A percentile compares a stretch with the other conserved stretches of the same genome.
Evolutionary conservation across 2,113 vertebrate species (phyloP).

Genomic region (Oreocharis arfaki): DNA sequence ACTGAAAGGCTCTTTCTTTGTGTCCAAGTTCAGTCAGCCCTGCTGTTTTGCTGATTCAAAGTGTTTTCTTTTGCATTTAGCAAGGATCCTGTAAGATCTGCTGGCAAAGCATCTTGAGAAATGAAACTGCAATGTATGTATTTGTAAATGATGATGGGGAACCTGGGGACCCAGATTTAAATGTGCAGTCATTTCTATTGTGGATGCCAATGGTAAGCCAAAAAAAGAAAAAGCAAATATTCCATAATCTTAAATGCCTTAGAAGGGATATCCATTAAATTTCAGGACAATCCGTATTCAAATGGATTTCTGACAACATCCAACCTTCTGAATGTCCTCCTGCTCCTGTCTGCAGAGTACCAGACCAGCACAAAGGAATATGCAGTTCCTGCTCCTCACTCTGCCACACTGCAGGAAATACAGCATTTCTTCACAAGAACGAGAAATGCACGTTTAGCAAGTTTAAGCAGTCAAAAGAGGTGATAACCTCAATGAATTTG

Average conservation of each 20-base stretch:
- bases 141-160: background rate
- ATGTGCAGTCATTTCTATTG: background rate
- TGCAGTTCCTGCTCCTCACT: background rate
- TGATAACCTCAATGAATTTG: background rate
- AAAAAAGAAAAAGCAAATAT: background rate
- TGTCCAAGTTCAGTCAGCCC: background rate
- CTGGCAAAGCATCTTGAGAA: background rate
- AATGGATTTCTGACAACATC: background rate
- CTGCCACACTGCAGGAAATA: fast-evolving
- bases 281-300: background rate
- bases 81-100: background rate
- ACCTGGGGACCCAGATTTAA: background rate
- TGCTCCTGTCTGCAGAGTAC: background rate
- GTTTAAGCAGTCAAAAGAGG: background rate
- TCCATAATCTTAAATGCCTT: background rate
- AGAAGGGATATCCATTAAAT: background rate
- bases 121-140: background rate
- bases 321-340: background rate
- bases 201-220: background rate
- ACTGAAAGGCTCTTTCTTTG: background rate
- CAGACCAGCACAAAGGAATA: background rate
- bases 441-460: background rate
- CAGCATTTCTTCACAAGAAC: background rate
- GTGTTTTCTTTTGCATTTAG: background rate
- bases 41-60: background rate